Percentiles rank a stretch among this genome's conserved stretches.
phyloP scores from a whole-genome alignment of 2,797 vertebrate species.

The Pseudochirops cupreus region DNA sequence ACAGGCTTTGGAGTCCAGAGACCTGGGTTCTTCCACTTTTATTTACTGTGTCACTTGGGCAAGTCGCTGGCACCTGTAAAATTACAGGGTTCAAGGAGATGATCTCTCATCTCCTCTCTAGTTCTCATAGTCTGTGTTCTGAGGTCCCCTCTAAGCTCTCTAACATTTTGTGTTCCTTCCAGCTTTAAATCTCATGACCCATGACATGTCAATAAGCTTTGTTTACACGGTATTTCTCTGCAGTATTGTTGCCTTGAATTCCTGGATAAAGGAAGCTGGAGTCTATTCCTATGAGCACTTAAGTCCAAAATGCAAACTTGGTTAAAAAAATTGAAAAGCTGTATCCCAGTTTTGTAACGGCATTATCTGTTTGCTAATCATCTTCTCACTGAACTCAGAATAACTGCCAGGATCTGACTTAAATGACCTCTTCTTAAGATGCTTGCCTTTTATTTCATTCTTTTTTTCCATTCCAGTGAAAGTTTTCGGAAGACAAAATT shows the following conservation, averaged over 20 bases:
- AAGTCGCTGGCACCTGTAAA: background rate
- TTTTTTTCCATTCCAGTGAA: background rate
- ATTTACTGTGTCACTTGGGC: background rate
- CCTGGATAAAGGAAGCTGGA: background rate
- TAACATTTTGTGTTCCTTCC: background rate
- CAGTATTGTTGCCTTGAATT: background rate
- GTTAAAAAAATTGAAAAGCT: rapidly evolving
- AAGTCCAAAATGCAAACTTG: background rate
- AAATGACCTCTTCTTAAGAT: background rate
- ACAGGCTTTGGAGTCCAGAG: background rate
- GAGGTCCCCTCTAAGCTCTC: background rate
- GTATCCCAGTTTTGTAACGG: background rate
- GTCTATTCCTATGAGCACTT: background rate
- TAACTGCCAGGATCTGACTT: background rate
- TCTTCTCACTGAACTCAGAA: background rate
- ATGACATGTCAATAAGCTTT: background rate
- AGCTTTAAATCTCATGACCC: background rate
- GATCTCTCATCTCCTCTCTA: background rate
- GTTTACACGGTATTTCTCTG: background rate
- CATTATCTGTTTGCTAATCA: background rate
- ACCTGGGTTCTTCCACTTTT: background rate
- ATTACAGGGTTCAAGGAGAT: background rate
- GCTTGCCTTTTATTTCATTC: background rate
- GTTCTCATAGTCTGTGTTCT: background rate
- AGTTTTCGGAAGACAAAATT: background rate